Evolutionary conservation across 2,888 invertebrate species (phyloP).

Genomic region (Eupelmus urozonus): DNA sequence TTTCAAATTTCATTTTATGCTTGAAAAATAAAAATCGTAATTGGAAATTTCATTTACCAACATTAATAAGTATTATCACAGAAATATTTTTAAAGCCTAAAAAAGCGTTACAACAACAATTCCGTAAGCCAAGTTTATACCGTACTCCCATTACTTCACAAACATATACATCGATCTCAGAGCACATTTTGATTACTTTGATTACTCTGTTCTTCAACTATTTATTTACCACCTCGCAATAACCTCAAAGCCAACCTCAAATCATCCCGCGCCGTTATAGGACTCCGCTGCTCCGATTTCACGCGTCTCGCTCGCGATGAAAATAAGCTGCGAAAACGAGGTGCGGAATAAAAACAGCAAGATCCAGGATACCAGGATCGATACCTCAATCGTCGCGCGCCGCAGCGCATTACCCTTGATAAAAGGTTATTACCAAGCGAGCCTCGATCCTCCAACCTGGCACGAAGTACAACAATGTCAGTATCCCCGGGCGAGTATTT

Average conservation of each 20-base stretch:
- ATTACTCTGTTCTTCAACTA: background rate
- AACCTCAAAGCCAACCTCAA: constrained; percentile 12
- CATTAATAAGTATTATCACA: background rate
- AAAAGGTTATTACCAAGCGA: constrained; percentile 61
- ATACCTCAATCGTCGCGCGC: constrained; percentile 68
- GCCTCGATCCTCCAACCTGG: constrained; percentile 45
- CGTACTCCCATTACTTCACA: too few relatives aligned
- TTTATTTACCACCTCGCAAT: background rate
- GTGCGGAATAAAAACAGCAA: constrained; percentile 1
- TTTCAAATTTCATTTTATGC: background rate
- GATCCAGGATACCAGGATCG: constrained; percentile 13
- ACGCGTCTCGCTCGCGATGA: background rate
- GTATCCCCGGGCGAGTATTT: constrained; percentile 76
- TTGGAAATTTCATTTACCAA: background rate
- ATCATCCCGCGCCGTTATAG: background rate
- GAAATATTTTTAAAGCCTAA: background rate
- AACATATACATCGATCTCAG: too few relatives aligned
- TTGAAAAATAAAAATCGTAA: background rate
- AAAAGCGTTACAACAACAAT: too few relatives aligned
- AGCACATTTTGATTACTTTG: background rate
- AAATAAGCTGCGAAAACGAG: background rate
- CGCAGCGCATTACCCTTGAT: constrained; percentile 67
- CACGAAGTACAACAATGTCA: constrained; percentile 56
- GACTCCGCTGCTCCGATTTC: background rate
- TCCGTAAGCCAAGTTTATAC: too few relatives aligned